Evolutionary conservation across 2,113 vertebrate genomes (phyloP).

Genomic region (Xenus cinereus): DNA sequence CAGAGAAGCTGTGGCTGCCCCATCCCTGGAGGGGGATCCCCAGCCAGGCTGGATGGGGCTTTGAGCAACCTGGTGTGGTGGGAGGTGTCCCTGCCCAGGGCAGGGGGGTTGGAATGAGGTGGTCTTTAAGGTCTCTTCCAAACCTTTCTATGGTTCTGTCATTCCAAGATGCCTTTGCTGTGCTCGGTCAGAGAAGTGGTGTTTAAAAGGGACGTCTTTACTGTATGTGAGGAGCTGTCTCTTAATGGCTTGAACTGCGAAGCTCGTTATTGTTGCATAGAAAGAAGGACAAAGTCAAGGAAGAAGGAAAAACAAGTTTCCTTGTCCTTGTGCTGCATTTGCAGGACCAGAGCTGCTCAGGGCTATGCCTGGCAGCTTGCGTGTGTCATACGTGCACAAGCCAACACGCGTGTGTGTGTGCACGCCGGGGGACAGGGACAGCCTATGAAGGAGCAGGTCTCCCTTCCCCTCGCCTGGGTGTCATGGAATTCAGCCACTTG

Average conservation of each 20-base stretch:
- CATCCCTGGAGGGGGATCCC: not conserved
- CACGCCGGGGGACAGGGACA: fast-evolving
- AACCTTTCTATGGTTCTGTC: not conserved
- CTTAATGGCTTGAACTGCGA: not conserved
- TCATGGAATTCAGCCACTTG: not conserved
- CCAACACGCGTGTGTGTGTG: fast-evolving
- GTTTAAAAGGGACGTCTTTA: not conserved
- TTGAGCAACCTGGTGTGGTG: not conserved
- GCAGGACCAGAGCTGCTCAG: not conserved
- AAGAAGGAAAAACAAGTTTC: not conserved
- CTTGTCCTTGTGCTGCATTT: not conserved
- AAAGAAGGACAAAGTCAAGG: not conserved
- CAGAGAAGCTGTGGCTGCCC: not conserved
- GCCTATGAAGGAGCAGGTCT: not conserved
- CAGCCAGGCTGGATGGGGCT: not conserved
- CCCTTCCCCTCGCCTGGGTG: not conserved
- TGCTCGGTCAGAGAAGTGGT: fast-evolving
- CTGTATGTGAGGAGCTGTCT: fast-evolving
- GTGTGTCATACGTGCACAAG: fast-evolving
- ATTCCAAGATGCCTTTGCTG: not conserved
- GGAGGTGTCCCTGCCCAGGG: not conserved
- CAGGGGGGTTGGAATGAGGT: not conserved
- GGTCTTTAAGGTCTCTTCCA: not conserved
- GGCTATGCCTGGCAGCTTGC: not conserved
- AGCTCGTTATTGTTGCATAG: not conserved